These are phyloP conservation scores for Oscheius sp. DNA, from an alignment of 2,888 invertebrate genomes.

Conservation along the genomic window DNA sequence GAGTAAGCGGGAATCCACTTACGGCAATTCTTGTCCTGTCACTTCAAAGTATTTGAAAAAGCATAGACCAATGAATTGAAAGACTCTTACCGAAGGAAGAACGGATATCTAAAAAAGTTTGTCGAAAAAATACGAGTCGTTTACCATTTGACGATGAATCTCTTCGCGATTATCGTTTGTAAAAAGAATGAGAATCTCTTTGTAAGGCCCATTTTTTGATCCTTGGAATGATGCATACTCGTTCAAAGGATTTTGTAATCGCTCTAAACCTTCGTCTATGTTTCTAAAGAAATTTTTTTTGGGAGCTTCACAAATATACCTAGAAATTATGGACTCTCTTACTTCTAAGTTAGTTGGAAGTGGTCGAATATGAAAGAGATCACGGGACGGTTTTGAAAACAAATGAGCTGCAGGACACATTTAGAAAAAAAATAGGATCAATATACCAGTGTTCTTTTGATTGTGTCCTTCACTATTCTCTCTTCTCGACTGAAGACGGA, in stretches of 20 bases:
- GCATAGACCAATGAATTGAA: conserved; percentile 42
- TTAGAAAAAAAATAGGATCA: background rate
- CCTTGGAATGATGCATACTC: conserved; percentile 39
- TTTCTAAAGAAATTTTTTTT: background rate
- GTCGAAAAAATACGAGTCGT: background rate
- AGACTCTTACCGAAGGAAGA: conserved; percentile 32
- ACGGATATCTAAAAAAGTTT: conserved; percentile 31
- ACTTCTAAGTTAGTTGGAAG: conserved; percentile 27
- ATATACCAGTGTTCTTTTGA: background rate
- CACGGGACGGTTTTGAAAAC: background rate
- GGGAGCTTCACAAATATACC: background rate
- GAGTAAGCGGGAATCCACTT: background rate
- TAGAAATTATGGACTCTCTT: conserved; percentile 18
- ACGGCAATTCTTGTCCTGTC: conserved; percentile 15
- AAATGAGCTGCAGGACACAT: background rate
- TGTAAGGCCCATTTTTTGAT: conserved; percentile 11
- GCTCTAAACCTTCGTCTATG: conserved; percentile 2
- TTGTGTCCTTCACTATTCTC: conserved; percentile 5
- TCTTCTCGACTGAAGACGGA: conserved; percentile 22
- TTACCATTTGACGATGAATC: background rate
- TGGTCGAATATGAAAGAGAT: conserved; percentile 25
- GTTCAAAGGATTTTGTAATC: conserved; percentile 36
- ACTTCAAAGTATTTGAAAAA: conserved; percentile 29
- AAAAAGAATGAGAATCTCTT: conserved; percentile 37
- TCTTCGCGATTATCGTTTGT: conserved; percentile 21